A percentile compares a stretch with the other conserved stretches of the same genome.
These are phyloP conservation scores for Ophion ventricosus DNA, from an alignment of 2,888 invertebrate genomes.

Conservation along the genomic window DNA sequence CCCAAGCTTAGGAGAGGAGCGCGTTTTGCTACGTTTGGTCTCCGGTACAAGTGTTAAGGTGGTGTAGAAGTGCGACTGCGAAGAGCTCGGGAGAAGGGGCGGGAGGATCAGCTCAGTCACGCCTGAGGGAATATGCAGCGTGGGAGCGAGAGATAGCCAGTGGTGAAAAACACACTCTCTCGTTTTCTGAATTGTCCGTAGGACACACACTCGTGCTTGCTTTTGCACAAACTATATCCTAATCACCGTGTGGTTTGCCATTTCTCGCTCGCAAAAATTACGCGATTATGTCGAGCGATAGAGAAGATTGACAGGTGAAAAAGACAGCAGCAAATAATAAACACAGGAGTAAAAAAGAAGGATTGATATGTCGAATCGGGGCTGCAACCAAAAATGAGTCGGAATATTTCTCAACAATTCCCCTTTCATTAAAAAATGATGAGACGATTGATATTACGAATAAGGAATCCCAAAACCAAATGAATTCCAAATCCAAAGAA, in stretches of 20 bases:
- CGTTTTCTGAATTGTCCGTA: conserved; percentile 75
- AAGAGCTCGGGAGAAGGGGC: conserved; percentile 60
- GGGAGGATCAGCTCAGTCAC: conserved; percentile 73
- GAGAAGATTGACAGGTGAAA: neutral
- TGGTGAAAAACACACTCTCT: conserved; percentile 64
- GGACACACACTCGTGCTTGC: conserved; percentile 51
- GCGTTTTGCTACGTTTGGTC: conserved; percentile 47
- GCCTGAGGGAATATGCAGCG: conserved; percentile 81
- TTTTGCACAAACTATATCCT: conserved; percentile 45
- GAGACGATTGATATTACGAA: too few relatives aligned
- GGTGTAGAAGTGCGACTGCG: conserved; percentile 49
- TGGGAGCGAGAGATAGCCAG: conserved; percentile 78
- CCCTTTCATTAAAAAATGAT: too few relatives aligned
- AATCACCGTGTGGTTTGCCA: conserved; percentile 11
- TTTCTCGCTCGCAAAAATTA: conserved; percentile 5
- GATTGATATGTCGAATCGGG: too few relatives aligned
- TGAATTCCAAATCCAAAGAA: too few relatives aligned
- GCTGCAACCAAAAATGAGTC: too few relatives aligned
- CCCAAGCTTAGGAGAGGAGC: conserved; percentile 59
- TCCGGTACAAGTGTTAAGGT: conserved; percentile 41
- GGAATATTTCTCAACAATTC: too few relatives aligned
- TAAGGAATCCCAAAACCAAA: too few relatives aligned
- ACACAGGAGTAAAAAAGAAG: neutral
- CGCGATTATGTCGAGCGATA: conserved; percentile 12
- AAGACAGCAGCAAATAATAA: neutral